A percentile compares a stretch with the other conserved stretches of the same genome.
Evolutionary conservation across 2,888 invertebrate genomes (phyloP).

Genomic region (Protophormia terraenovae): DNA sequence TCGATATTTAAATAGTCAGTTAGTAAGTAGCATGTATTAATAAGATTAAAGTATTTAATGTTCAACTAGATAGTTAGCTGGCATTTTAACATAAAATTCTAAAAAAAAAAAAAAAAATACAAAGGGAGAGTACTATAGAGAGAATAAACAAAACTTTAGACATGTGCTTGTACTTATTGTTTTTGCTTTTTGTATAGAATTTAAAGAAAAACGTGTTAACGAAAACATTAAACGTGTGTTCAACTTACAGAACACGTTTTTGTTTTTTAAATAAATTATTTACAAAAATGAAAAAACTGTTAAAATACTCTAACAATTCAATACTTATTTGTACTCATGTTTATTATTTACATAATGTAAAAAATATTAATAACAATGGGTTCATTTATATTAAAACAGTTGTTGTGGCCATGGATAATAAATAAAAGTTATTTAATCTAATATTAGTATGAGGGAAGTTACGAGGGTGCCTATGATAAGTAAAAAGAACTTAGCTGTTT

Average conservation of each 20-base stretch:
- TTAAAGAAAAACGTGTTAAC: constrained; percentile 9
- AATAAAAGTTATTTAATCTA: background rate
- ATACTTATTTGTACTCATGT: background rate
- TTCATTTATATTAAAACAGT: background rate
- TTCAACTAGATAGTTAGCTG: background rate
- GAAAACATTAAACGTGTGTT: constrained; percentile 2
- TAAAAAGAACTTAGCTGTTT: too few species aligned
- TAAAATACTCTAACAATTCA: background rate
- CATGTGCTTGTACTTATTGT: background rate
- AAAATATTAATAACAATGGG: background rate
- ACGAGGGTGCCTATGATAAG: background rate
- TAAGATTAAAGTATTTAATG: constrained; percentile 28
- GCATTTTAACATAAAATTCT: background rate
- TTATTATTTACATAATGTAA: too few species aligned
- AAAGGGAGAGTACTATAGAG: background rate
- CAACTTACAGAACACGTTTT: constrained; percentile 6
- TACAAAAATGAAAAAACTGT: background rate
- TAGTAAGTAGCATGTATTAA: background rate
- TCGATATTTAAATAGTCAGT: background rate
- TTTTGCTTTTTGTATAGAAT: background rate
- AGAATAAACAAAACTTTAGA: background rate
- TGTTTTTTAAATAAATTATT: background rate
- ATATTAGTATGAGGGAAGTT: background rate
- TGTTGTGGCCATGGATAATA: background rate
- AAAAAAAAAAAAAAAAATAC: too few species aligned